A percentile compares a stretch with the other conserved stretches of the same genome.
These are phyloP conservation scores for Sitta europaea DNA, from an alignment of 2,113 vertebrate species.

Conservation along the genomic window DNA sequence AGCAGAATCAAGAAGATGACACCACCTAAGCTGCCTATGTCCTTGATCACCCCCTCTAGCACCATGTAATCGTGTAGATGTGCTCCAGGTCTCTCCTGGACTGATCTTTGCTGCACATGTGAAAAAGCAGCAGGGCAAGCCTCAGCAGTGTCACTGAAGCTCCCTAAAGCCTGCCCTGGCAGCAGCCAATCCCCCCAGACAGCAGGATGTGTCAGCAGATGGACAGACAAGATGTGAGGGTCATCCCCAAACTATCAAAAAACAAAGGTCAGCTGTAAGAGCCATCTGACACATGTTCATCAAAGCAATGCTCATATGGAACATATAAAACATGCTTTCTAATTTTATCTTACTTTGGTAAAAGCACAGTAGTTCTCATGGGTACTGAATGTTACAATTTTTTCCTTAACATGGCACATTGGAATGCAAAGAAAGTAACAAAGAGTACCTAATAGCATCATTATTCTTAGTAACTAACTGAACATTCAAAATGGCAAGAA, in stretches of 20 bases:
- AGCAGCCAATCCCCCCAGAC: neutral
- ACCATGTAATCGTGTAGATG: neutral
- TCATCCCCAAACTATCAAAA: neutral
- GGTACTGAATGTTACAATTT: neutral
- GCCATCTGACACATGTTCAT: neutral
- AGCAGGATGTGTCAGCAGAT: neutral
- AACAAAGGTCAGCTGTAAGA: neutral
- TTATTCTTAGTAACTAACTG: neutral
- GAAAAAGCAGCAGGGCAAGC: neutral
- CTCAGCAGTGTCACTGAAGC: neutral
- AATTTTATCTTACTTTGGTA: neutral
- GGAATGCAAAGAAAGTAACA: neutral
- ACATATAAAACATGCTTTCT: neutral
- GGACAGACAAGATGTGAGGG: neutral
- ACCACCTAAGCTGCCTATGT: fast-evolving
- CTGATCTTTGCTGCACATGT: fast-evolving
- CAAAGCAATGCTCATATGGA: neutral
- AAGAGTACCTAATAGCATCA: neutral
- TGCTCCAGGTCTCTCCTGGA: neutral
- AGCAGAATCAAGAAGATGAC: neutral
- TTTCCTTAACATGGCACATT: neutral
- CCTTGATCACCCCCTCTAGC: neutral
- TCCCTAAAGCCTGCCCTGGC: neutral
- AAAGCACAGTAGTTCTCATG: neutral
- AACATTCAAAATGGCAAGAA: neutral